Evolutionary conservation across 2,113 vertebrate species (phyloP), one percentile per base, ranked within the genome.

Genomic region (Ornithorhynchus anatinus): DNA sequence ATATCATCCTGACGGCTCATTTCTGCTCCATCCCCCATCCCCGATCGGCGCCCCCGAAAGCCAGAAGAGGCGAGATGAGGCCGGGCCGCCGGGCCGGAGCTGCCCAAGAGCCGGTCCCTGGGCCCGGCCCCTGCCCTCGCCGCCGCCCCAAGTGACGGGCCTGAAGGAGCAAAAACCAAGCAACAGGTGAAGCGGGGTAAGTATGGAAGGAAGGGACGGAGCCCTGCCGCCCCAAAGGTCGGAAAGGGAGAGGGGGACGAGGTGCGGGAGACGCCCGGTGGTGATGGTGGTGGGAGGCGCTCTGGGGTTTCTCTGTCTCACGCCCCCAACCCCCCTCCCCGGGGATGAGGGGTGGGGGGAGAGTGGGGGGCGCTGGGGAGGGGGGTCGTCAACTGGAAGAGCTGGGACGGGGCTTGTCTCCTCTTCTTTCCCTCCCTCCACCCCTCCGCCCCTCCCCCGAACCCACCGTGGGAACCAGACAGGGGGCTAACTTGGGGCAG

Each of bases 121-220:
- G 88, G 75, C 80, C 15, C 48, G 70, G 63, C 71, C 75, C 80
- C 70, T 72, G 80, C 85, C 73, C 56, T 63, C 77, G 63, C 27
- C 74, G 54, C 65, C 75, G 66, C 75, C 75, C 85, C 79, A 87
- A 89, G 82, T 86, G 84, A 91, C 72, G 69, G 57, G 74, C 85
- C 83, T 80, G 87, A 80, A 82, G 86, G 83, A 87, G 82, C n/a
- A 75, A 66, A 64, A 80, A 88, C 83, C 66, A 79, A 87, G 93
- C 94, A 97, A 97, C 96, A 98, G 94, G 96, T 98, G 94, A 89
- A 94, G 80, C 77, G 92, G 92, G 94, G 95, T 97, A 96, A 96
- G 92, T 92, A 85, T n/a, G n/a, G n/a, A n/a, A n/a, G n/a, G n/a
- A n/a, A n/a, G n/a, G n/a, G 47, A 69, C 5, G 23, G 50, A 23